These are phyloP conservation scores for Listronotus bonariensis DNA, from an alignment of 1,140 invertebrate species.

Conservation along the genomic window DNA sequence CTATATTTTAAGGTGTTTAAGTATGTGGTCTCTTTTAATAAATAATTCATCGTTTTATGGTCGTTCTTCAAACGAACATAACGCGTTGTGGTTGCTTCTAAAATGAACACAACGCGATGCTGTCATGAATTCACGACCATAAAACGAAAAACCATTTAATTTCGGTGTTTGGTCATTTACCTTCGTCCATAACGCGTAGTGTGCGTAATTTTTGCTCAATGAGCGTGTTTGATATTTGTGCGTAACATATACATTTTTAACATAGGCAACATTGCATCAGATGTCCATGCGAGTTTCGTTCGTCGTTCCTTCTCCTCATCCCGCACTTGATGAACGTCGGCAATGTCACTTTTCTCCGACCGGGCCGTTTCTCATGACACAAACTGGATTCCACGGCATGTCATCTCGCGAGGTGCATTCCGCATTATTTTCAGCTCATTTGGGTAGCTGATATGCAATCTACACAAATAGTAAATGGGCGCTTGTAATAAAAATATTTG, in stretches of 20 bases:
- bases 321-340: slow-evolving; percentile 28
- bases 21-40: too few relatives aligned
- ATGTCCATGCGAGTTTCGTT: neutral
- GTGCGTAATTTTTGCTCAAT: too few relatives aligned
- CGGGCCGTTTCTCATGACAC: slow-evolving; percentile 30
- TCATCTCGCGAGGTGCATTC: slow-evolving; percentile 23
- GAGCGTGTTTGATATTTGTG: too few relatives aligned
- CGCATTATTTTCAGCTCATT: slow-evolving; percentile 19
- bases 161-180: too few relatives aligned
- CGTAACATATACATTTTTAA: neutral
- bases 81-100: too few relatives aligned
- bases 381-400: slow-evolving; percentile 30
- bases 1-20: too few relatives aligned
- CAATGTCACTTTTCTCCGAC: slow-evolving; percentile 30
- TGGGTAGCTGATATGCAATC: slow-evolving; percentile 10
- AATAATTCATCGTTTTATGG: too few relatives aligned
- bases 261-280: slow-evolving; percentile 3
- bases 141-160: too few relatives aligned
- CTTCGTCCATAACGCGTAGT: too few relatives aligned
- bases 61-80: too few relatives aligned
- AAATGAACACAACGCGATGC: too few relatives aligned
- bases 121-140: too few relatives aligned
- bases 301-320: neutral
- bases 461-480: slow-evolving; percentile 1
- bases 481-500: neutral